Base-by-base conservation (phyloP, 2,888 invertebrate species). In the Amiota communis region DNA sequence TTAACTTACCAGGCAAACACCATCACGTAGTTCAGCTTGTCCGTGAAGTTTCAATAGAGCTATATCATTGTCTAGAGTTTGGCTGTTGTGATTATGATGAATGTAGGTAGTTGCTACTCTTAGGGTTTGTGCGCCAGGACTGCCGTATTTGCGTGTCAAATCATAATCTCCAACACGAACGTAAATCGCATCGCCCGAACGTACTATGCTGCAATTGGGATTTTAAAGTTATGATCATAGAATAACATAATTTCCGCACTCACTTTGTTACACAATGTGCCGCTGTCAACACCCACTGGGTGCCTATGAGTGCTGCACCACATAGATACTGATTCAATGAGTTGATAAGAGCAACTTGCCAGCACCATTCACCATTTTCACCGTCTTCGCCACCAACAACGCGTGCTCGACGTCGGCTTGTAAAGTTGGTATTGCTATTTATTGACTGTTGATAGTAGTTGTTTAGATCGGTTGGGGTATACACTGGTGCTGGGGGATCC, bases 181-280 rank as follows among this genome's bases (percentile, higher is more conserved):
- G 89, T 97, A 97, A 81, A 97, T 97, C 6, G 97, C 95, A 89
- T 97, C 97, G 0, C 97, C 97, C 2, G 96, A 96, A n/a, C 97
- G 92, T 0, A 97, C 97, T 89, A 97, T 97, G 88, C 97, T 97
- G 67, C 0, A 57, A 56, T 11, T n/a, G 4, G 0, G 10, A 49
- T 67, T 23, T 51, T 71, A 61, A 6, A 67, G 8, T 53, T 53
- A 17, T 53, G 13, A 13, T 56, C 49, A 56, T 65, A 20, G 17
- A 56, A 48, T 47, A 61, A 15, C 11, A 11, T 1, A 17, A 15
- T n/a, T 23, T 23, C 9, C 12, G 15, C 48, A 91, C 93, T 92
- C 88, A 97, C 97, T 97, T 97, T 80, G 97, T 97, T 64, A 97
- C 96, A 87, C 97, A 97, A 87, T 97, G 97, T 36, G 97, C 97